phyloP scores from a whole-genome alignment of 2,888 invertebrate species.

The Heterodera filipjevi region DNA sequence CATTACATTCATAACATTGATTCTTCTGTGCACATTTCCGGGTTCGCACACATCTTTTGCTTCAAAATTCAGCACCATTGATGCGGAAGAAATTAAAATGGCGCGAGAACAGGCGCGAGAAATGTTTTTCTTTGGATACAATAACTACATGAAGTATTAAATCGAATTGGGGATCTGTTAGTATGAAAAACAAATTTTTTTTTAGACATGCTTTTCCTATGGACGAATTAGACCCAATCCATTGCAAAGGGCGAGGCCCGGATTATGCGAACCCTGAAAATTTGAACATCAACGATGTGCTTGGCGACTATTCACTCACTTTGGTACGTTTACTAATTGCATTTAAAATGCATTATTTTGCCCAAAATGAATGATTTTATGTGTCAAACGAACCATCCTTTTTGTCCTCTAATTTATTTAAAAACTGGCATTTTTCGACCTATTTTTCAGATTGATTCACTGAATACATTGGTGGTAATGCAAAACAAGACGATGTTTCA shows the following conservation, averaged over 20 bases:
- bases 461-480: slow-evolving; percentile 71
- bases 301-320: slow-evolving; percentile 73
- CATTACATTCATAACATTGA: no score
- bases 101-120: slow-evolving; percentile 51
- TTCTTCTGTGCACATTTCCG: no score
- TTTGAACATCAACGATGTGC: slow-evolving; percentile 74
- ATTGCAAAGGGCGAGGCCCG: slow-evolving; percentile 72
- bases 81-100: slow-evolving; percentile 34
- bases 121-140: slow-evolving; percentile 67
- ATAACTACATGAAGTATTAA: slow-evolving; percentile 71
- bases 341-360: not conserved
- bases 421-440: no score
- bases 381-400: no score
- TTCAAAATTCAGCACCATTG: slow-evolving; percentile 15
- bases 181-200: not conserved
- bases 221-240: slow-evolving; percentile 74
- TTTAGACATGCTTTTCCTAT: slow-evolving; percentile 71
- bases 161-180: no score
- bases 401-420: no score
- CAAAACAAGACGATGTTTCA: slow-evolving; percentile 70
- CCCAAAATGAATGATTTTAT: no score
- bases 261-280: slow-evolving; percentile 73
- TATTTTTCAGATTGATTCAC: slow-evolving; percentile 68
- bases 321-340: slow-evolving; percentile 65
- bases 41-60: no score